Evolutionary conservation across 2,797 vertebrate species (phyloP), one percentile per base, ranked within the genome.

Genomic region (Leptatherina wallacei): DNA sequence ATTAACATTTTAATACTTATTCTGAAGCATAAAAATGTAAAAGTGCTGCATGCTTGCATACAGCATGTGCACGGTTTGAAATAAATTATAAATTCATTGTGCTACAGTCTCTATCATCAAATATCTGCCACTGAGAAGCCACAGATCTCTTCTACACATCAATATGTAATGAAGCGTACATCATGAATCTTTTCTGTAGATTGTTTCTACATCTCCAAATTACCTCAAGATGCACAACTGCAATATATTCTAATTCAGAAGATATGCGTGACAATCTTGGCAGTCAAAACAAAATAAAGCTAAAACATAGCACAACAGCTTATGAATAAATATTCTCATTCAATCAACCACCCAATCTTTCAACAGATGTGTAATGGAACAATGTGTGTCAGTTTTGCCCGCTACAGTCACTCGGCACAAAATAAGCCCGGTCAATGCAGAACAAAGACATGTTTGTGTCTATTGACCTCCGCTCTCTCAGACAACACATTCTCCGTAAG

Each of bases 361-460:
- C 65, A 85, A 68, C 61, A 59, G 59, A 77, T 69, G 72, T 73
- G 75, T 42, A 66, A 65, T 58, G 57, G 76, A 81, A 93, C 88
- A 92, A 89, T 89, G 77, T 67, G 69, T 54, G 68, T 77, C 77
- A 84, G 76, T 91, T 84, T 88, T 89, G 78, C 80, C 81, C 64
- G 80, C 73, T 62, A 69, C 67, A 80, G 69, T 66, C 68, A 24
- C 66, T 65, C 32, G 27, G 72, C 80, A 81, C 80, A 81, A 79
- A 85, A 69, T 75, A 75, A 79, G 72, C 65, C 70, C 73, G 81
- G 77, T 66, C 69, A 84, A 85, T 52, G 69, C 47, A 65, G 78
- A 83, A 94, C 91, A 93, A 93, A 91, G 91, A 66, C 75, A 49
- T 63, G 85, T 81, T 91, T 93, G 90, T 93, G 85, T 89, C 78